Conservation (phyloP, 2,797 vertebrate genomes). For the Neostethus bicornis region DNA sequence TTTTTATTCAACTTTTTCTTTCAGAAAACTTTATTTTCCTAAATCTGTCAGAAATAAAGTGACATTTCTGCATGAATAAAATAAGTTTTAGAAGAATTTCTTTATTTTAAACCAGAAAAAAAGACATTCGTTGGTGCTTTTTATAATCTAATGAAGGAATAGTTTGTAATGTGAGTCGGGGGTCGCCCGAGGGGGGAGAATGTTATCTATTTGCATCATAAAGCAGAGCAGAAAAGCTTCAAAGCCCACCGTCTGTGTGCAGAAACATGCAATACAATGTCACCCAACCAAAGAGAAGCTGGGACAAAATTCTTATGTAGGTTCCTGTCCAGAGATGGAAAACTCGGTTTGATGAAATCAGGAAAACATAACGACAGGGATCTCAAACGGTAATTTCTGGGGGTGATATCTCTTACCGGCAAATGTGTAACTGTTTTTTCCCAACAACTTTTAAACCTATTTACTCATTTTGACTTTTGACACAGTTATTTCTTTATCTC, state of each 20-base stretch:
- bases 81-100: not conserved
- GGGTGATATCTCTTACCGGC: no score
- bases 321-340: no score
- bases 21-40: conserved; percentile 11
- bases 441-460: no score
- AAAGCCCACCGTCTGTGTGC: not conserved
- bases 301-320: not conserved
- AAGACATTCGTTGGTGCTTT: not conserved
- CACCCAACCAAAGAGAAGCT: not conserved
- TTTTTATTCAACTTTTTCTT: conserved; percentile 9
- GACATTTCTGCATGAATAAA: not conserved
- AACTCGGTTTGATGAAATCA: no score
- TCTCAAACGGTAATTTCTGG: not conserved
- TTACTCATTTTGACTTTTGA: no score
- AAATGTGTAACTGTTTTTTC: no score
- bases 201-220: conserved; percentile 1
- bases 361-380: not conserved
- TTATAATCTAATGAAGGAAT: not conserved
- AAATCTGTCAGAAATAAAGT: not conserved
- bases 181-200: not conserved
- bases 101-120: not conserved
- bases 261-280: not conserved
- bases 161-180: not conserved
- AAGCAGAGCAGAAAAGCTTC: not conserved
- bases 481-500: no score